Base-by-base conservation (phyloP, 64 coral and sea anemone species). In the Cladopsammia gracilis region DNA sequence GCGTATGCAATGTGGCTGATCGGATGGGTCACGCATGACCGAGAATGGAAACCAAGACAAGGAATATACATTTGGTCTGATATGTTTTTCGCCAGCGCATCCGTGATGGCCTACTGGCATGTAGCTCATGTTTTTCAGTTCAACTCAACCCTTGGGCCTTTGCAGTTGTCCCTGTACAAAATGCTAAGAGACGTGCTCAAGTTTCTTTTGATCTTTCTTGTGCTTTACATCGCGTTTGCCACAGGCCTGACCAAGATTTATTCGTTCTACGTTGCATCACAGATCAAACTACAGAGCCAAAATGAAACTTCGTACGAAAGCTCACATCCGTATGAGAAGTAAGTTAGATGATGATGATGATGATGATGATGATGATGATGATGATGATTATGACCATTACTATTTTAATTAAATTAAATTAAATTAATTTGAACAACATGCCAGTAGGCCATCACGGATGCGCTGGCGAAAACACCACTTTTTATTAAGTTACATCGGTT, bases 161-260 rank as follows among this genome's bases (percentile, higher is more conserved):
- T n/a, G n/a, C n/a, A n/a, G n/a, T n/a, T n/a, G n/a, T n/a, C n/a
- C n/a, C n/a, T n/a, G n/a, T n/a, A n/a, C n/a, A n/a, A n/a, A n/a
- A n/a, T n/a, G n/a, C n/a, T n/a, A n/a, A 58, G 49, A 23, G 87
- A 89, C 26, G 62, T 89, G 72, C 20, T 61, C 24, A 89, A 89
- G 58, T 89, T 89, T 61, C 74, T 89, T 4, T 23, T 43, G 4
- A 51, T 89, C 49, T 89, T 89, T 78, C 2, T 64, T 6, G 51
- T 73, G 2, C 61, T 89, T 5, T 89, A 62, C 72, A 24, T 78
- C 4, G 87, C 87, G n/a, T n/a, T n/a, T n/a, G n/a, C n/a, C n/a
- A n/a, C n/a, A n/a, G n/a, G n/a, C n/a, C n/a, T n/a, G n/a, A n/a
- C 25, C 9, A 76, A 78, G 18, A 59, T 77, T 15, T 89, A 89